Evolutionary conservation across 2,888 invertebrate species (phyloP), one percentile per base, ranked within the genome.

Genomic region (Epinotia nisella): DNA sequence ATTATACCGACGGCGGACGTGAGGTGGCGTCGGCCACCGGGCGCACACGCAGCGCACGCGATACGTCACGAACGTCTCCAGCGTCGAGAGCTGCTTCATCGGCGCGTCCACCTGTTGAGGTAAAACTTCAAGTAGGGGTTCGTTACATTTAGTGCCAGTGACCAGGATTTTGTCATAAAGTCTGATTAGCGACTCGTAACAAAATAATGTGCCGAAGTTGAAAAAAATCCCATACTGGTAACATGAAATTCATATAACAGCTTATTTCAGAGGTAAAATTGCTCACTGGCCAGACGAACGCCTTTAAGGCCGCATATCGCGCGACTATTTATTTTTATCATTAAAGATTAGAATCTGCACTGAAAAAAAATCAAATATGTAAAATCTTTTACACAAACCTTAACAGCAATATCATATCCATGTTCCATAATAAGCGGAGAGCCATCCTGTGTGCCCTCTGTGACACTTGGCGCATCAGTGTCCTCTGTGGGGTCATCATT

Each of bases 21-120:
- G 74, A 0, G 87, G 82, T 1, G 92, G 91, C 0, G 89, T 76
- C 1, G 87, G 78, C 93, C 93, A 93, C 0, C 93, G 85, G 0
- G 92, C 92, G 78, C 93, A 93, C 64, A 90, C 92, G 78, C 93
- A 93, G 0, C 93, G 79, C 68, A 93, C 92, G 0, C 93, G 82
- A 72, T 93, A 93, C 53, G 93, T 91, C 59, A 93, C 93, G 62
- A 80, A 93, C 15, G 93, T 93, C 72, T 93, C 93, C 9, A 93
- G 75, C 0, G 92, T 93, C 0, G 93, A 93, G 15, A 93, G 82
- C 80, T 93, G 93, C 75, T 93, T 93, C 85, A 92, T 85, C 0
- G 93, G 93, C 0, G 89, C 87, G 56, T 93, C 93, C 61, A 93
- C 93, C 93, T 93, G 80, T 0, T 13, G 19, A 69, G 19, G 3